phyloP scores from a whole-genome alignment of 2,888 invertebrate genomes.

The Augiades crinisus region DNA sequence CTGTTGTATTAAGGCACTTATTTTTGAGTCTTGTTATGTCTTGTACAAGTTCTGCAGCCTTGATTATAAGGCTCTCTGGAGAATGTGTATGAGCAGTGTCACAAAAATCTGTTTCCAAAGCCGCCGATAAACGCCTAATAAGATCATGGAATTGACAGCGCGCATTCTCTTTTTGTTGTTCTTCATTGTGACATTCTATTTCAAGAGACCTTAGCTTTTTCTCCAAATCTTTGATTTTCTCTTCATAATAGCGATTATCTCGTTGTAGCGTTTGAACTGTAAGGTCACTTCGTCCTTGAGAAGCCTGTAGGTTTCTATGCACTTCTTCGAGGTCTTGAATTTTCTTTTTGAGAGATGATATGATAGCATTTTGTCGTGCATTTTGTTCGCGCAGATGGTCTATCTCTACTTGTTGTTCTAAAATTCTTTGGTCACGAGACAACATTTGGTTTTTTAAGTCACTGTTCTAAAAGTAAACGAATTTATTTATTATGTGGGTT shows the following conservation, averaged over 20 bases:
- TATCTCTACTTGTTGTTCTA: conserved; percentile 90
- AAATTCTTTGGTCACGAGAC: conserved; percentile 85
- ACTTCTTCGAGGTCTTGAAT: conserved; percentile 90
- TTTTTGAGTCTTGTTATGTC: conserved; percentile 85
- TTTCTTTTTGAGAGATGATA: conserved; percentile 89
- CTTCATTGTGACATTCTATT: conserved; percentile 86
- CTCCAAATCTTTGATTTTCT: conserved; percentile 88
- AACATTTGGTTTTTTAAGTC: conserved; percentile 87
- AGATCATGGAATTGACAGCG: conserved; percentile 86
- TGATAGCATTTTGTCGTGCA: conserved; percentile 90
- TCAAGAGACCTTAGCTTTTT: conserved; percentile 88
- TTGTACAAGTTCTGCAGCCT: conserved; percentile 89
- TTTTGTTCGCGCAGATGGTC: conserved; percentile 91
- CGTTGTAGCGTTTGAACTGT: conserved; percentile 88
- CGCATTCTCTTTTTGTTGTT: conserved; percentile 88
- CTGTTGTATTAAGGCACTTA: conserved; percentile 81
- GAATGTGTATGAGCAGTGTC: conserved; percentile 84
- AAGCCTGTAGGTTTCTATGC: conserved; percentile 84
- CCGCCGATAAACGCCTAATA: conserved; percentile 85
- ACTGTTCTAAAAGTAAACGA: conserved; percentile 78
- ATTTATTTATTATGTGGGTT: background rate
- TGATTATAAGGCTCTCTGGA: conserved; percentile 87
- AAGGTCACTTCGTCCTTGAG: conserved; percentile 85
- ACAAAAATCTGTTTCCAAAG: conserved; percentile 86
- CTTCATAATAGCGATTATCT: conserved; percentile 87